A percentile compares a stretch with the other conserved stretches of the same genome.
Evolutionary conservation across 2,888 invertebrate species (phyloP).

Genomic region (Notodonta dromedarius): DNA sequence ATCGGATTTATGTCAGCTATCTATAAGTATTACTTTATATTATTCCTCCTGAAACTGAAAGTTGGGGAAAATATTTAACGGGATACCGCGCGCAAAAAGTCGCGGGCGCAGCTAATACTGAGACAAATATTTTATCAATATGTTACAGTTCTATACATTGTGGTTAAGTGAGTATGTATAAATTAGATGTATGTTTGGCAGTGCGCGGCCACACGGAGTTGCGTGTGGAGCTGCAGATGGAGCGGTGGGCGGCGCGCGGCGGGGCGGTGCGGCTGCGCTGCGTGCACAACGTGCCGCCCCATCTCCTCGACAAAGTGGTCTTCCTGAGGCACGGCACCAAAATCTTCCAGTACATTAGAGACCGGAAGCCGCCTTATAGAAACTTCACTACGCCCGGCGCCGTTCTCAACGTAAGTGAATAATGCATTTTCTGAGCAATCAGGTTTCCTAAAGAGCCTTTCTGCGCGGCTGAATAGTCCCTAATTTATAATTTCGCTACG

Average conservation of each 20-base stretch:
- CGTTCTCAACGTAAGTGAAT: constrained; percentile 88
- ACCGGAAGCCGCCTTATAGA: constrained; percentile 89
- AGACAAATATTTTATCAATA: too few species aligned
- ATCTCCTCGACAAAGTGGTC: constrained; percentile 91
- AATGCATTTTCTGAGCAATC: constrained; percentile 22
- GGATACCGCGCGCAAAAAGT: too few species aligned
- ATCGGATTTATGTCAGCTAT: too few species aligned
- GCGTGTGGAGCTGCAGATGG: constrained; percentile 87
- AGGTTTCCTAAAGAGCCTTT: constrained; percentile 18
- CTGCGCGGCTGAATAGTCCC: constrained; percentile 17
- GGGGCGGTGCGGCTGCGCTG: constrained; percentile 89
- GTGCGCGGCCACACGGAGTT: constrained; percentile 82
- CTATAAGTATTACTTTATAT: too few species aligned
- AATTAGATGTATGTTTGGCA: constrained; percentile 31
- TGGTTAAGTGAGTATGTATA: too few species aligned
- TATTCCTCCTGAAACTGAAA: too few species aligned
- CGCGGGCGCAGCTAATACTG: too few species aligned
- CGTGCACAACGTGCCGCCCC: constrained; percentile 89
- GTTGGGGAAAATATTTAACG: too few species aligned
- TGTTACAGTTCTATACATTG: too few species aligned
- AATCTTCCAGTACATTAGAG: constrained; percentile 92
- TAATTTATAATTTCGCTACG: constrained; percentile 3
- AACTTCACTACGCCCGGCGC: constrained; percentile 88
- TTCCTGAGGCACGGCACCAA: constrained; percentile 88
- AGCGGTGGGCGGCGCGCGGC: constrained; percentile 89